A percentile compares a stretch with the other conserved stretches of the same genome.
These are phyloP conservation scores for Pyrochroa serraticornis DNA, from an alignment of 2,888 invertebrate genomes.

Conservation along the genomic window DNA sequence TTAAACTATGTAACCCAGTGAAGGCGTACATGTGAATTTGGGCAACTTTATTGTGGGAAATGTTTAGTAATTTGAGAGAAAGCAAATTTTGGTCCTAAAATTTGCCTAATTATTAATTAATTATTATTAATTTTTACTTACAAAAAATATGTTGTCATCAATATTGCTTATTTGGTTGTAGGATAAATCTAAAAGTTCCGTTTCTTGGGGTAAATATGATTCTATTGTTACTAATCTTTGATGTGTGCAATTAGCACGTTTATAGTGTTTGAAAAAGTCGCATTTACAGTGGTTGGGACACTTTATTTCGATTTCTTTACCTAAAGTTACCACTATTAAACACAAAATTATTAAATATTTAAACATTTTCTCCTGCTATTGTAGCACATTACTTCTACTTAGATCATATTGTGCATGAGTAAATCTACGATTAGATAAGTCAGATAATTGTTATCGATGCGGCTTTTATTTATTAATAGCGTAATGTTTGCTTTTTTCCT, in stretches of 20 bases:
- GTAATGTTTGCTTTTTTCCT: slow-evolving; percentile 2
- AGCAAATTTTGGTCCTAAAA: slow-evolving; percentile 61
- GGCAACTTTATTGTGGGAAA: slow-evolving; percentile 67
- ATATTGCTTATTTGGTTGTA: slow-evolving; percentile 67
- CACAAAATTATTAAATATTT: slow-evolving; percentile 1
- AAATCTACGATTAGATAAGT: slow-evolving; percentile 19
- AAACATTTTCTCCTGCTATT: slow-evolving; percentile 11
- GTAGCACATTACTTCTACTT: slow-evolving; percentile 2
- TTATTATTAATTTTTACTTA: slow-evolving; percentile 47
- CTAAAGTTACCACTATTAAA: slow-evolving; percentile 5
- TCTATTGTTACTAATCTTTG: slow-evolving; percentile 66
- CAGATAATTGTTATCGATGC: slow-evolving; percentile 2
- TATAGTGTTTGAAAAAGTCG: slow-evolving; percentile 60
- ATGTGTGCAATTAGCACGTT: slow-evolving; percentile 62
- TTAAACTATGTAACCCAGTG: slow-evolving; percentile 59
- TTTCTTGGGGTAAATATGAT: slow-evolving; percentile 64
- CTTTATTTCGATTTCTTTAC: slow-evolving; percentile 36
- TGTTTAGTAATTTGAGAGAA: slow-evolving; percentile 60
- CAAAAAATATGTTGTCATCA: slow-evolving; percentile 67
- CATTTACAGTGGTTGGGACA: slow-evolving; percentile 65
- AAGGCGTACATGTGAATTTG: slow-evolving; percentile 70
- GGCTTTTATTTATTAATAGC: slow-evolving; percentile 11
- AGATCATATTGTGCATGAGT: slow-evolving; percentile 4
- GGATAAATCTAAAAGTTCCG: slow-evolving; percentile 67
- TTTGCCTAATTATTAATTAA: neutral